Evolutionary conservation across 2,888 invertebrate species (phyloP).

Genomic region (Scrobipalpa costella): DNA sequence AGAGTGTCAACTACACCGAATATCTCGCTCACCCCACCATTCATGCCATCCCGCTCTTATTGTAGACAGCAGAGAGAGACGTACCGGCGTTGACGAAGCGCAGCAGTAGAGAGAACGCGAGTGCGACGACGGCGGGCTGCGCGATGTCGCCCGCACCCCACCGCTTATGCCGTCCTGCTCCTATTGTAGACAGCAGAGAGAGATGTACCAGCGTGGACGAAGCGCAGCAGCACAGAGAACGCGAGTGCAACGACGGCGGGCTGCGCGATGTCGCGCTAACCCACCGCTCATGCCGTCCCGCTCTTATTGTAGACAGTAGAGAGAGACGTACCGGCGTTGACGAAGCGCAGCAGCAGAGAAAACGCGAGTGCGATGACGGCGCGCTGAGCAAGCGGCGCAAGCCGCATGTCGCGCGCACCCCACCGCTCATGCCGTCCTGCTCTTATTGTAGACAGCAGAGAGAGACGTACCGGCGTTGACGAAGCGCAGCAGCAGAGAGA

Average conservation of each 20-base stretch:
- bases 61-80: constrained; percentile 43
- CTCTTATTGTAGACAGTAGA: constrained; percentile 57
- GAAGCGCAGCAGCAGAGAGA: constrained; percentile 68
- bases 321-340: constrained; percentile 41
- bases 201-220: constrained; percentile 69
- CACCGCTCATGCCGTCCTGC: background rate
- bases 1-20: constrained; percentile 77
- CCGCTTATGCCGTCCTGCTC: constrained; percentile 77
- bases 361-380: constrained; percentile 2
- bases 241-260: constrained; percentile 71
- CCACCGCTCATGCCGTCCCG: constrained; percentile 79
- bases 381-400: constrained; percentile 1
- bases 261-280: too few species aligned
- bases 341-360: background rate
- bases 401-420: too few species aligned
- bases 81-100: constrained; percentile 72
- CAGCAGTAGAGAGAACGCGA: constrained; percentile 69
- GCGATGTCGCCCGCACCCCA: constrained; percentile 78
- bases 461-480: constrained; percentile 67
- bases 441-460: constrained; percentile 40
- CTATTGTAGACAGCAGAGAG: too few species aligned
- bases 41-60: constrained; percentile 74
- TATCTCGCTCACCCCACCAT: constrained; percentile 76
- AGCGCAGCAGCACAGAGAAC: constrained; percentile 67
- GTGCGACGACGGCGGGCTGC: constrained; percentile 72